These are phyloP conservation scores for Drosophila azteca DNA, from an alignment of 1,140 invertebrate genomes.

Conservation along the genomic window DNA sequence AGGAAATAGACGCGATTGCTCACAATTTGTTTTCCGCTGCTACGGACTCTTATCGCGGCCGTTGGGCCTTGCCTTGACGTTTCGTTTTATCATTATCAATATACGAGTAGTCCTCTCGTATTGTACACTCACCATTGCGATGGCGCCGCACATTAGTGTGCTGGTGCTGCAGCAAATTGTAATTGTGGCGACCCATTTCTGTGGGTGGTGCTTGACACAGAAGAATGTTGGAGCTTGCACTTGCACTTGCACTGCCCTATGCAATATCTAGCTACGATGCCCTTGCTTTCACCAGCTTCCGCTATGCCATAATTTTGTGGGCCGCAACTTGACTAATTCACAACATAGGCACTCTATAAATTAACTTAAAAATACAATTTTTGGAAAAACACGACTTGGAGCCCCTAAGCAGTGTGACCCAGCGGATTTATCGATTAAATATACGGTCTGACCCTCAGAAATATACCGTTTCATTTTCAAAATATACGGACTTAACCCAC, in stretches of 20 bases:
- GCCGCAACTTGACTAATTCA: background rate
- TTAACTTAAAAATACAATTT: background rate
- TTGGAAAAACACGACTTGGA: background rate
- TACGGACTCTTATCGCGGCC: conserved; percentile 8
- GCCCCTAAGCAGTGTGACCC: background rate
- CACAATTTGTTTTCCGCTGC: conserved; percentile 28
- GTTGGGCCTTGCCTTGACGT: background rate
- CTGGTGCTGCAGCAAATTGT: conserved; percentile 33
- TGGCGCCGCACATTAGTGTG: conserved; percentile 31
- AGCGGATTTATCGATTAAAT: no score
- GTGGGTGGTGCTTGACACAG: no score
- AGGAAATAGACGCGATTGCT: conserved; percentile 42
- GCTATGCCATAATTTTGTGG: conserved; percentile 2
- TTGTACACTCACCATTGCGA: conserved; percentile 59
- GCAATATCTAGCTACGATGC: background rate
- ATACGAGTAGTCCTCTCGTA: background rate
- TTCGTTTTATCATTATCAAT: conserved; percentile 37
- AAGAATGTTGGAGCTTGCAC: background rate
- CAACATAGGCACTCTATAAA: background rate
- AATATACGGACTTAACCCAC: no score
- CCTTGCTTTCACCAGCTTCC: background rate
- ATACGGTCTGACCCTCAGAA: no score
- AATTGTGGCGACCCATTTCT: conserved; percentile 56
- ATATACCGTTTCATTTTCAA: no score
- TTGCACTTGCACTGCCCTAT: no score